Conservation (phyloP, 1,140 invertebrate species). For the Hylaeus volcanicus region DNA sequence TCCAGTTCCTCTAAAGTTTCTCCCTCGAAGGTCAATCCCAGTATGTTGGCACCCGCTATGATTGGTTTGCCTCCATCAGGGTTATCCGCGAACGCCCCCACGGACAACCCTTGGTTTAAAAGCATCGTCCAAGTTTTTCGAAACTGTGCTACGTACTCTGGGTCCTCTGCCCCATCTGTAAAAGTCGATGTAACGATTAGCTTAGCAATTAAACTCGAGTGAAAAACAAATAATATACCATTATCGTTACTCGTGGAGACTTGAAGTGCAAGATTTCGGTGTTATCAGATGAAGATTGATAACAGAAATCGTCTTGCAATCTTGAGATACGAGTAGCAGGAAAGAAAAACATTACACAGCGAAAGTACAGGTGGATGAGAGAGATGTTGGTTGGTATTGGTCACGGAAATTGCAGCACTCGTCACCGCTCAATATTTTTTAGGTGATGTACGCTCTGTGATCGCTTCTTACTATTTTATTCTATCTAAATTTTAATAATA, state of each 20-base stretch:
- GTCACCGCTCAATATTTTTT: no score
- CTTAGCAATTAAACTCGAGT: no score
- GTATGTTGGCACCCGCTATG: slow-evolving; percentile 68
- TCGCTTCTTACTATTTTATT: no score
- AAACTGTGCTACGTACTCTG: slow-evolving; percentile 49
- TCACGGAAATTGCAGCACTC: no score
- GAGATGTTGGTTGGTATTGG: no score
- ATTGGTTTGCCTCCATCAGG: slow-evolving; percentile 60
- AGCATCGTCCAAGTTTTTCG: slow-evolving; percentile 55
- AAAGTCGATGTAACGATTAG: background rate
- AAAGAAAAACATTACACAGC: no score
- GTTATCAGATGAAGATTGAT: background rate
- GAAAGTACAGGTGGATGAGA: no score
- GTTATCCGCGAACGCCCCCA: slow-evolving; percentile 68
- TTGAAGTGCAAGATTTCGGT: background rate
- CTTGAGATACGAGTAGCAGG: background rate
- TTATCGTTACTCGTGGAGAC: no score
- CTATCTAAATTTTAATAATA: no score
- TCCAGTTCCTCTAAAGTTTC: background rate
- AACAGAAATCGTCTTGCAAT: background rate
- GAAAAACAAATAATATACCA: no score
- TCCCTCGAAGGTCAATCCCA: slow-evolving; percentile 52
- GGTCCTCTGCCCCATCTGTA: slow-evolving; percentile 65
- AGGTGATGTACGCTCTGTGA: no score
- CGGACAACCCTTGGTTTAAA: slow-evolving; percentile 63